Evolutionary conservation across 1,140 invertebrate species (phyloP), one percentile per base, ranked within the genome.

Genomic region (Adelges cooleyi): DNA sequence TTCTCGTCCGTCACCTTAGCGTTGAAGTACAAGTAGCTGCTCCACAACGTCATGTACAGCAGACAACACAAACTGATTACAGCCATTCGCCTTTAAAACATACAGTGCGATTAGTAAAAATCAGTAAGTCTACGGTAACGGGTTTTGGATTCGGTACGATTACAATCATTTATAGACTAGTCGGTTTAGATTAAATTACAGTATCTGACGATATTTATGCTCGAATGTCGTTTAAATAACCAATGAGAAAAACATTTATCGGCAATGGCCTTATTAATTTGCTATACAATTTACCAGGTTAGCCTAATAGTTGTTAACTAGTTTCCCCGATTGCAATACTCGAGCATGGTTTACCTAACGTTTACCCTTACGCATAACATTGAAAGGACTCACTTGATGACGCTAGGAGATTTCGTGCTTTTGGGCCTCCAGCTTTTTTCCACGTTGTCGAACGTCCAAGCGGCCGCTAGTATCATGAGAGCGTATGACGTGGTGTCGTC

Each of bases 1-100:
- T 94, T 85, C 56, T 84, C 85, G 71, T 92, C 89, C 1, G 84
- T 87, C 15, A 96, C 79, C 44, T 83, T 86, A 13, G 90, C 89
- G 73, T 95, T 95, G 74, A 94, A 95, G 74, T 91, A 93, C 15
- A 97, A 76, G 68, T 85, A 90, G 25, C 86, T 86, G 22, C 76
- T 74, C 84, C 86, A 90, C 1, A 95, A 70, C 0, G 80, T 80
- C 0, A 84, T 69, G 71, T 91, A 95, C 0, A 96, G 68, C 4
- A 80, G 67, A 0, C 80, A 77, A 68, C 83, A 86, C 1, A 82
- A 29, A 0, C 74, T 69, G 3, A 95, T 72, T 8, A 81, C 73
- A 0, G 74, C 65, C 0, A 81, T 69, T 66, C 86, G 75, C 3
- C 72, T 73, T 59, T 17, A 3, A 38, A 25, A 27, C 23, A n/a